These are phyloP conservation scores for Hydropsyche betteni DNA, from an alignment of 2,888 invertebrate species.

Conservation along the genomic window DNA sequence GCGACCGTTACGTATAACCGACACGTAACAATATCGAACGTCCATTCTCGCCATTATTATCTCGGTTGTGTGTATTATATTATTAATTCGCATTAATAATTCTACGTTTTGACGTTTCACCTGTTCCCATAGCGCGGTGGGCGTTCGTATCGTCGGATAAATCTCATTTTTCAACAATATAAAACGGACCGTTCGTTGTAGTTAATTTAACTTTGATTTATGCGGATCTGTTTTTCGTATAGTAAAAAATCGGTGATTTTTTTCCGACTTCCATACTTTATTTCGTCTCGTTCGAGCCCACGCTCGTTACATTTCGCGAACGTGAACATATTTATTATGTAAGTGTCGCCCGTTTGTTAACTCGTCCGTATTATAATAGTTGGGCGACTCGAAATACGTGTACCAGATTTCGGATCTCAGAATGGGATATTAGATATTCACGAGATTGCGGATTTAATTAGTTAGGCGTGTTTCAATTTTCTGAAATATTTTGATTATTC, in stretches of 20 bases:
- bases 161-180: conserved; percentile 31
- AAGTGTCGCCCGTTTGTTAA: conserved; percentile 25
- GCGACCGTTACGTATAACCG: background rate
- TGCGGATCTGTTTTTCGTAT: background rate
- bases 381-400: too few species aligned
- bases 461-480: too few species aligned
- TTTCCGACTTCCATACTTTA: background rate
- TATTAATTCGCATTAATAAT: background rate
- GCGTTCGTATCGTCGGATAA: conserved; percentile 4
- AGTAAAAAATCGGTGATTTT: too few species aligned
- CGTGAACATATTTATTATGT: conserved; percentile 20
- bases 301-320: conserved; percentile 15
- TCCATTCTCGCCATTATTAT: background rate
- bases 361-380: background rate
- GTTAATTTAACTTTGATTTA: conserved; percentile 30
- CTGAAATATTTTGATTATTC: too few species aligned
- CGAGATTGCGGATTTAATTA: too few species aligned
- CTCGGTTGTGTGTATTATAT: background rate
- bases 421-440: too few species aligned
- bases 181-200: conserved; percentile 11
- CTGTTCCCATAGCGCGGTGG: conserved; percentile 13
- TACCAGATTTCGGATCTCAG: too few species aligned
- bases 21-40: background rate
- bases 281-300: conserved; percentile 14
- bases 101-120: conserved; percentile 12